Evolutionary conservation across 2,113 vertebrate genomes (phyloP).

Genomic region (Sphaerodactylus townsendi): DNA sequence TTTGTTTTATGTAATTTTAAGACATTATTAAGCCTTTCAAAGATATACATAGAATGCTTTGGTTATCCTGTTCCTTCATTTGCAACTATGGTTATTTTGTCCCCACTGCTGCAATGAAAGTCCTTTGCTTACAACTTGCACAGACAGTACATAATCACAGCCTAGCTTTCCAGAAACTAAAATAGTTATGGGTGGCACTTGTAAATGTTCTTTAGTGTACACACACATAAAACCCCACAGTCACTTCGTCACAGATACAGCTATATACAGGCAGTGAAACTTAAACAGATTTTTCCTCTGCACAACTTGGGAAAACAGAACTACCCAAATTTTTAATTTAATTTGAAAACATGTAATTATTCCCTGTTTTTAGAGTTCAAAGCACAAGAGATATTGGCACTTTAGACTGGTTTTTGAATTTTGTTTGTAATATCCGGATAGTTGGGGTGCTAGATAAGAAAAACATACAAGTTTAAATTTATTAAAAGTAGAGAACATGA

Average conservation of each 20-base stretch:
- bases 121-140: background rate
- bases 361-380: background rate
- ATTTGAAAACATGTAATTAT: background rate
- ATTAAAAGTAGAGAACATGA: no score
- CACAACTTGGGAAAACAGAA: background rate
- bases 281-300: background rate
- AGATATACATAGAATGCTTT: slow-evolving; percentile 57
- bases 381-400: background rate
- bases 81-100: background rate
- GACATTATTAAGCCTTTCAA: slow-evolving; percentile 70
- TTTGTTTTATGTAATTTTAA: slow-evolving; percentile 64
- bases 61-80: slow-evolving; percentile 61
- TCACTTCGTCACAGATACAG: background rate
- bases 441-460: no score
- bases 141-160: slow-evolving; percentile 13
- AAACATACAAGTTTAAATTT: no score
- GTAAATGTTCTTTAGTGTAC: background rate
- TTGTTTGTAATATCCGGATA: no score
- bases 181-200: slow-evolving; percentile 22
- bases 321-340: background rate
- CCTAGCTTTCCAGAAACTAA: slow-evolving; percentile 20
- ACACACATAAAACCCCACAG: background rate
- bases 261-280: background rate
- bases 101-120: background rate
- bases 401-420: background rate